Evolutionary conservation across 2,113 vertebrate genomes (phyloP).

Genomic region (Nannospalax galili): DNA sequence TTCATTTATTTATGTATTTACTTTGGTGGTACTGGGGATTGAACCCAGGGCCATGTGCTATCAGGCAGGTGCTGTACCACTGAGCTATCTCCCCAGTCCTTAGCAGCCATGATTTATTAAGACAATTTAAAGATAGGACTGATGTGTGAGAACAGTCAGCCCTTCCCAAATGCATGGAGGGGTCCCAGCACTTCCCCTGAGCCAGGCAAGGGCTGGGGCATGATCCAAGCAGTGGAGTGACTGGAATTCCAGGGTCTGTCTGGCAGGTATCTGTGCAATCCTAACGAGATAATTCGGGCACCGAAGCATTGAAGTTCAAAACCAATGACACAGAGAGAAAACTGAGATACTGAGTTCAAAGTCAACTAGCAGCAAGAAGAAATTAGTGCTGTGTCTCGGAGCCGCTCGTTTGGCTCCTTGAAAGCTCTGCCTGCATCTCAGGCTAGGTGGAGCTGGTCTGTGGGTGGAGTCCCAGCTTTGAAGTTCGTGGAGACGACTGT

Average conservation of each 20-base stretch:
- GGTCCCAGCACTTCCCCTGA: rapidly evolving
- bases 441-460: not conserved
- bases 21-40: not conserved
- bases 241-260: not conserved
- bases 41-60: not conserved
- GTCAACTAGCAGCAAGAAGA: constrained; percentile 26
- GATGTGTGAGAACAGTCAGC: rapidly evolving
- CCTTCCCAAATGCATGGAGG: rapidly evolving
- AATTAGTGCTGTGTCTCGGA: not conserved
- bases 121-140: not conserved
- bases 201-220: not conserved
- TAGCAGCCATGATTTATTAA: not conserved
- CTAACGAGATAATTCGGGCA: not conserved
- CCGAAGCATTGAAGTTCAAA: constrained; percentile 36
- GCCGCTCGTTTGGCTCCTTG: not conserved
- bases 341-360: constrained; percentile 58
- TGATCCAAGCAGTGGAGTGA: not conserved
- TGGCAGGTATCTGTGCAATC: not conserved
- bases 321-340: constrained; percentile 52
- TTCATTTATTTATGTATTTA: not conserved
- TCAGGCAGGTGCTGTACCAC: not conserved
- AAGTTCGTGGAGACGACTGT: constrained; percentile 10
- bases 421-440: not conserved
- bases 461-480: constrained; percentile 44
- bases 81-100: not conserved